Evolutionary conservation across 35 echinoderm and acorn worm genomes (phyloP), one percentile per base, ranked within the genome.

Genomic region (Holothuria glaberrima): DNA sequence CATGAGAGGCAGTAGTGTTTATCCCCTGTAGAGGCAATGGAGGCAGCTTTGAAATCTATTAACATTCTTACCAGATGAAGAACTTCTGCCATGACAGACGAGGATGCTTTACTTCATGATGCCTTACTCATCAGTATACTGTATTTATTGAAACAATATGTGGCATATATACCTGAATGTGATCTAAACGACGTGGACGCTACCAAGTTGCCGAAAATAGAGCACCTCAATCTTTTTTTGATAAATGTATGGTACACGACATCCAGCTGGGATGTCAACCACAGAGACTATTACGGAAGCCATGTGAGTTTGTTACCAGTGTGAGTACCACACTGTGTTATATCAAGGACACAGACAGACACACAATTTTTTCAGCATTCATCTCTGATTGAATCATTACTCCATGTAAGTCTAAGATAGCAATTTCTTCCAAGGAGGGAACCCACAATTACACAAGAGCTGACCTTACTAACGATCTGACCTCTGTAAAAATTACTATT

Each of bases 261-360:
- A 78, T 78, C 74, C 74, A 52, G 50, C 74, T 78, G 74, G 44
- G 74, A 78, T 48, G 26, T 50, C 74, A 78, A 78, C 50, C n/a
- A 41, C 29, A 38, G 36, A 78, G 19, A 78, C 21, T 78, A 78
- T 78, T 78, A 78, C n/a, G 19, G 74, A 17, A 9, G 27, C 16
- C 38, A 48, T 78, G 74, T 50, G 35, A 73, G 69, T 19, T 29
- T 73, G 27, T 73, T 73, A 35, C 6, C 24, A 31, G 69, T 1
- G 30, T 31, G 69, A 78, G 21, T 50, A 78, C 21, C 74, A 78
- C 74, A 78, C 74, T 12, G 38, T 50, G 74, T 50, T 41, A 48
- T 78, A 50, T 24, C 22, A 48, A 78, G 21, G 38, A 52, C 38
- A 25, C 50, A 28, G 18, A 25, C 50, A 28, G 18, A 78, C 38